phyloP scores from a whole-genome alignment of 2,113 vertebrate species.

The Seriola quinqueradiata region DNA sequence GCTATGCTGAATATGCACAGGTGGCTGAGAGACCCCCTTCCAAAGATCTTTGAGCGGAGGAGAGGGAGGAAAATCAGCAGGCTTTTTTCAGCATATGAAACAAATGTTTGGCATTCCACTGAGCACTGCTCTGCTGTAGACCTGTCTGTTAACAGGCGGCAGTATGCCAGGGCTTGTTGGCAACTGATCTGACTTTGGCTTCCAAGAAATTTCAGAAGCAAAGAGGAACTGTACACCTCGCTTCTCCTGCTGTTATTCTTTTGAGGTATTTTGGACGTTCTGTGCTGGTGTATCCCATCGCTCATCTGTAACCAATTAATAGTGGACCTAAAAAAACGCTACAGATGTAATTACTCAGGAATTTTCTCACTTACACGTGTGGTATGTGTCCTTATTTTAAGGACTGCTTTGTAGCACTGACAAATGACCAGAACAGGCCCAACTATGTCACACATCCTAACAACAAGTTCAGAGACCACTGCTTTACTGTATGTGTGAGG shows the following conservation, averaged over 20 bases:
- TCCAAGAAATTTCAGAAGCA: slow-evolving; percentile 60
- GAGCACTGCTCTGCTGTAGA: slow-evolving; percentile 74
- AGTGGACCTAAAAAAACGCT: slow-evolving; percentile 59
- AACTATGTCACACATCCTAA: slow-evolving; percentile 57
- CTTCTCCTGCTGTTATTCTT: slow-evolving; percentile 60
- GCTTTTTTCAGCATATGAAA: slow-evolving; percentile 76
- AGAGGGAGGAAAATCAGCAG: slow-evolving; percentile 68
- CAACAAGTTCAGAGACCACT: slow-evolving; percentile 42
- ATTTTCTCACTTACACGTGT: slow-evolving; percentile 73
- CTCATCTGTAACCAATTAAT: slow-evolving; percentile 73
- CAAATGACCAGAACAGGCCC: slow-evolving; percentile 39
- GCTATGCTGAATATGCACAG: slow-evolving; percentile 82
- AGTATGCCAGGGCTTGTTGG: slow-evolving; percentile 68
- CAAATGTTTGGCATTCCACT: slow-evolving; percentile 82
- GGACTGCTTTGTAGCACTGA: slow-evolving; percentile 59
- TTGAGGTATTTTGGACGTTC: slow-evolving; percentile 56
- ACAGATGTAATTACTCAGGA: slow-evolving; percentile 72
- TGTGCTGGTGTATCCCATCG: slow-evolving; percentile 33
- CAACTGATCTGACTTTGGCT: slow-evolving; percentile 60
- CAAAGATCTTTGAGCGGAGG: slow-evolving; percentile 52
- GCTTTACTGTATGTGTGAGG: slow-evolving; percentile 24
- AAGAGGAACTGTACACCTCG: slow-evolving; percentile 53
- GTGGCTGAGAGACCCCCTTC: slow-evolving; percentile 72
- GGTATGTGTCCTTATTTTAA: slow-evolving; percentile 70
- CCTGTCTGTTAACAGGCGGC: slow-evolving; percentile 72